Conservation (phyloP, 2,888 invertebrate genomes). For the Eupithecia dodoneata region DNA sequence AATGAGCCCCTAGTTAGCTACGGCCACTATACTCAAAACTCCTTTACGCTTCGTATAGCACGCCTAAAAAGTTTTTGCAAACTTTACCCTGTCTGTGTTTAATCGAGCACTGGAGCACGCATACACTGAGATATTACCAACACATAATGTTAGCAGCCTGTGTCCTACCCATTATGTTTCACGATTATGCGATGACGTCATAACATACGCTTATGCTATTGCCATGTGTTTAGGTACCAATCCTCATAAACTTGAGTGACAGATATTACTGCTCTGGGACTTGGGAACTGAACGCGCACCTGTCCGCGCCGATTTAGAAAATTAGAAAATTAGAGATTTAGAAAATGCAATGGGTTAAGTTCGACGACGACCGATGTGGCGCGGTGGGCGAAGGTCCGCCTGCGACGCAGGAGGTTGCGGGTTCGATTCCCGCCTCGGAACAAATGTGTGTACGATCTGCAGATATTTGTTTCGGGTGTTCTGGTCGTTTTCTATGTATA, state of each 20-base stretch:
- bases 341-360: no score
- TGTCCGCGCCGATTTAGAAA: no score
- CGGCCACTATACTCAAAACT: background rate
- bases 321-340: no score
- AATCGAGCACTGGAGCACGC: background rate
- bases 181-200: constrained; percentile 15
- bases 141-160: background rate
- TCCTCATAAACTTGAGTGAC: background rate
- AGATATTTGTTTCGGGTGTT: no score
- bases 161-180: constrained; percentile 11
- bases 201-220: constrained; percentile 1
- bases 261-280: background rate
- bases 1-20: background rate
- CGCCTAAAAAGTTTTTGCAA: background rate
- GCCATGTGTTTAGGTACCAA: background rate
- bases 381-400: no score
- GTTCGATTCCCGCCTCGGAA: no score
- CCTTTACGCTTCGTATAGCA: background rate
- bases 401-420: no score
- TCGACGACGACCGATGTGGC: no score
- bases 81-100: background rate
- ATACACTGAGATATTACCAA: background rate
- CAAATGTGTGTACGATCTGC: no score
- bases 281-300: no score
- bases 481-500: no score